phyloP scores from a whole-genome alignment of 2,888 invertebrate genomes.

The Stenolophus ochropezus region DNA sequence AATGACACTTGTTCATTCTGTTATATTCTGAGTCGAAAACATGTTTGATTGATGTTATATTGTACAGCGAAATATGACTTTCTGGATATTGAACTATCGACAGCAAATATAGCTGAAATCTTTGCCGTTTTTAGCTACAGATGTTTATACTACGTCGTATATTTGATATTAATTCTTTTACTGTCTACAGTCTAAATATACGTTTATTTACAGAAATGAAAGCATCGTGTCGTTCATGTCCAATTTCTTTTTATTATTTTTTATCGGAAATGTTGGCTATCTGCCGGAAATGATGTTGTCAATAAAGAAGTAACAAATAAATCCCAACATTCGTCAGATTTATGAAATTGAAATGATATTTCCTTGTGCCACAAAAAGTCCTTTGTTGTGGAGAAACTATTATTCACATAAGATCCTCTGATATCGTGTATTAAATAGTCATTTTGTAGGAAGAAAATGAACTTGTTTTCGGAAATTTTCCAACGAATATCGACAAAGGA shows the following conservation, averaged over 20 bases:
- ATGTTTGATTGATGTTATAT: neutral
- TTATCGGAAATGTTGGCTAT: constrained; percentile 36
- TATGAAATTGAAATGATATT: constrained; percentile 36
- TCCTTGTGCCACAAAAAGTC: constrained; percentile 1
- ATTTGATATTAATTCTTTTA: constrained; percentile 21
- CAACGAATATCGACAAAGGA: constrained; percentile 12
- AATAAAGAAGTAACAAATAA: constrained; percentile 23
- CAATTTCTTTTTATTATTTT: constrained; percentile 34
- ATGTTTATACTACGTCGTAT: neutral
- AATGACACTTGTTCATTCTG: neutral
- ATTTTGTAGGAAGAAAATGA: constrained; percentile 12
- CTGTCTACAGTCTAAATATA: constrained; percentile 6
- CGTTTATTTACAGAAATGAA: constrained; percentile 20
- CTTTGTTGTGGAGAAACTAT: neutral
- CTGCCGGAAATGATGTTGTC: constrained; percentile 22
- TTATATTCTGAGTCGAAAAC: neutral
- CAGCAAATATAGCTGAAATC: neutral
- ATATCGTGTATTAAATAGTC: constrained; percentile 15
- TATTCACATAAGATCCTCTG: neutral
- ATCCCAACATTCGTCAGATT: constrained; percentile 25
- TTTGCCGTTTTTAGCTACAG: neutral
- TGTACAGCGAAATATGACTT: neutral
- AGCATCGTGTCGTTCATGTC: constrained; percentile 26
- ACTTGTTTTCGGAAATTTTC: constrained; percentile 11
- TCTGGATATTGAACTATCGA: neutral